These are phyloP conservation scores for Micropoecilia bifurca DNA, from an alignment of 2,797 vertebrate genomes.

Conservation along the genomic window DNA sequence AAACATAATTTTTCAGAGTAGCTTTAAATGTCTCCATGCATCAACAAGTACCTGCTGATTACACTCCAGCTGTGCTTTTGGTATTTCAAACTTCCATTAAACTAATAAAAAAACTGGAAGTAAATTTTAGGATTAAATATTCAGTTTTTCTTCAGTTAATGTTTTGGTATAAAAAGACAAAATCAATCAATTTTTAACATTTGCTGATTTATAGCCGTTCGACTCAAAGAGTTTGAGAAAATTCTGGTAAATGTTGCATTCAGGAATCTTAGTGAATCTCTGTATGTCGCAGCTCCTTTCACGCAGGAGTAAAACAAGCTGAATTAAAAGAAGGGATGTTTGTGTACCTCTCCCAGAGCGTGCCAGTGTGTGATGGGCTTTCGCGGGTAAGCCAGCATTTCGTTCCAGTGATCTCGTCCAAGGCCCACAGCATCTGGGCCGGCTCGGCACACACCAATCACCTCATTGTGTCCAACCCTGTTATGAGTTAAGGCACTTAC, in stretches of 20 bases:
- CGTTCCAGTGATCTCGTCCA: slow-evolving; percentile 97
- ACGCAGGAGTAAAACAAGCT: neutral
- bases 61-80: neutral
- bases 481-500: slow-evolving; percentile 12
- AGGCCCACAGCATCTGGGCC: slow-evolving; percentile 94
- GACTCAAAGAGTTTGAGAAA: neutral
- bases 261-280: neutral
- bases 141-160: neutral
- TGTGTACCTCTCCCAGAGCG: slow-evolving; percentile 90
- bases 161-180: neutral
- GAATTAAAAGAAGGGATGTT: neutral
- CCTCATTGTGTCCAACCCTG: slow-evolving; percentile 98
- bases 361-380: slow-evolving; percentile 99
- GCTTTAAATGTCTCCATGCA: neutral
- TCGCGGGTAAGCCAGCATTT: slow-evolving; percentile 96
- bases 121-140: neutral
- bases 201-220: neutral
- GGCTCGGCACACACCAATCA: slow-evolving; percentile 93
- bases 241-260: slow-evolving; percentile 14
- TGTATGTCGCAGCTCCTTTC: neutral
- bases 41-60: neutral
- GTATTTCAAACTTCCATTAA: neutral
- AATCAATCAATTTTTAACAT: neutral
- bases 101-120: neutral
- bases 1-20: neutral